These are phyloP conservation scores for Cheilosia vernalis DNA, from an alignment of 2,888 invertebrate genomes.

Conservation along the genomic window DNA sequence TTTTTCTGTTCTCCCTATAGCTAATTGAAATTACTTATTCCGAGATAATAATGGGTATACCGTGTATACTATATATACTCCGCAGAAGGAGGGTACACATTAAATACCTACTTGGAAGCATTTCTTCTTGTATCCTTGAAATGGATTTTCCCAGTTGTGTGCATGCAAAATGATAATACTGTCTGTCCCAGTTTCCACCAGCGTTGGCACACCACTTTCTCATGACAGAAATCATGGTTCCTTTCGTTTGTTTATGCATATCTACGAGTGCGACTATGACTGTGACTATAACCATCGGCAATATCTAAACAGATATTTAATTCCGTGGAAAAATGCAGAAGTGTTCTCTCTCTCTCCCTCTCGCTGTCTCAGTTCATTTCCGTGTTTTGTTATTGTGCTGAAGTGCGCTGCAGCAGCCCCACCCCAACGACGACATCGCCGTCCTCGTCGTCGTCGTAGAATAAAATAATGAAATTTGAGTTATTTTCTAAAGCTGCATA, in stretches of 20 bases:
- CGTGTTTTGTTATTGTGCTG: conserved; percentile 23
- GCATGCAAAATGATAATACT: conserved; percentile 35
- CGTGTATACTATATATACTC: background rate
- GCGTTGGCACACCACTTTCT: no score
- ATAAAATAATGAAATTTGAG: conserved; percentile 64
- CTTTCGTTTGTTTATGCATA: conserved; percentile 60
- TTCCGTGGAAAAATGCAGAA: conserved; percentile 69
- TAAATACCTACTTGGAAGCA: conserved; percentile 10
- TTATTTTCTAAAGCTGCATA: conserved; percentile 41
- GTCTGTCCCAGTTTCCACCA: conserved; percentile 59
- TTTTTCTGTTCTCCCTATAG: conserved; percentile 20
- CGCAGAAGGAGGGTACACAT: background rate
- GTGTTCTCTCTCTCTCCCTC: conserved; percentile 41
- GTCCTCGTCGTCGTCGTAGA: background rate
- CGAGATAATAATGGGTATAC: conserved; percentile 12
- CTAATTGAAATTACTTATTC: conserved; percentile 54
- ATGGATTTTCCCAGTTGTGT: conserved; percentile 3
- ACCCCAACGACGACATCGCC: background rate
- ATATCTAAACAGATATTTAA: conserved; percentile 68
- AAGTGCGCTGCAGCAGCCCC: background rate
- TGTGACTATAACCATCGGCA: conserved; percentile 45
- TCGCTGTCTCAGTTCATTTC: background rate
- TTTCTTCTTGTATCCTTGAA: conserved; percentile 44
- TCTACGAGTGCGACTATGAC: conserved; percentile 28
- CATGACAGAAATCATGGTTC: conserved; percentile 25